These are phyloP conservation scores for Drosophila siamana DNA, from an alignment of 2,888 invertebrate genomes.

Conservation along the genomic window DNA sequence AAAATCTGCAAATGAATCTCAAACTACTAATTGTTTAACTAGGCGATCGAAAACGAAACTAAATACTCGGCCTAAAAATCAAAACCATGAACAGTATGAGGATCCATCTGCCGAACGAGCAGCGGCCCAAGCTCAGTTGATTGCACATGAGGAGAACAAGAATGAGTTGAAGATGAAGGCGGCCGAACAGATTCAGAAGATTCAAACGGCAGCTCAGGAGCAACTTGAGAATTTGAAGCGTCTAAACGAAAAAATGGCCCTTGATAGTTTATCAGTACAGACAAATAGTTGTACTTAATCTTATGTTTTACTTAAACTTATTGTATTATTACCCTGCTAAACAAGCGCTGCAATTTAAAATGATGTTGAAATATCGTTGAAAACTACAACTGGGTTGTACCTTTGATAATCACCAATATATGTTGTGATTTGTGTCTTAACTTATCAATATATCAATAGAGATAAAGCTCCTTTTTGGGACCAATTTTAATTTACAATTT, in stretches of 20 bases:
- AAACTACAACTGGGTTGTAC: too few species aligned
- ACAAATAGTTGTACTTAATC: constrained; percentile 29
- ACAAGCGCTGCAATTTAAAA: too few species aligned
- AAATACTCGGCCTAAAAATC: neutral
- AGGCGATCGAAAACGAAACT: neutral
- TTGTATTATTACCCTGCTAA: too few species aligned
- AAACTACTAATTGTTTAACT: neutral
- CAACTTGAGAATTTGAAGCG: constrained; percentile 69
- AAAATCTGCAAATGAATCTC: neutral
- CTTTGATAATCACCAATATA: too few species aligned
- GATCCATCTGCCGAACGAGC: neutral
- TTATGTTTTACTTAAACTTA: neutral
- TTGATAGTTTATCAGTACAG: constrained; percentile 50
- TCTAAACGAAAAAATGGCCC: constrained; percentile 43
- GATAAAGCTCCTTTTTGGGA: too few species aligned
- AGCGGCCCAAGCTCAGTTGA: neutral
- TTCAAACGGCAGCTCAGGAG: constrained; percentile 77
- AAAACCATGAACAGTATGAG: neutral
- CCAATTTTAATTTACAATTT: too few species aligned
- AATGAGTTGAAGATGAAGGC: constrained; percentile 49
- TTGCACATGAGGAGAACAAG: neutral
- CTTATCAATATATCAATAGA: too few species aligned
- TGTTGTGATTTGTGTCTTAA: too few species aligned
- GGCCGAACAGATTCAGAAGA: constrained; percentile 66
- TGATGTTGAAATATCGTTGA: too few species aligned